phyloP scores from a whole-genome alignment of 2,797 vertebrate species.

The Schizopygopsis malacanthus region DNA sequence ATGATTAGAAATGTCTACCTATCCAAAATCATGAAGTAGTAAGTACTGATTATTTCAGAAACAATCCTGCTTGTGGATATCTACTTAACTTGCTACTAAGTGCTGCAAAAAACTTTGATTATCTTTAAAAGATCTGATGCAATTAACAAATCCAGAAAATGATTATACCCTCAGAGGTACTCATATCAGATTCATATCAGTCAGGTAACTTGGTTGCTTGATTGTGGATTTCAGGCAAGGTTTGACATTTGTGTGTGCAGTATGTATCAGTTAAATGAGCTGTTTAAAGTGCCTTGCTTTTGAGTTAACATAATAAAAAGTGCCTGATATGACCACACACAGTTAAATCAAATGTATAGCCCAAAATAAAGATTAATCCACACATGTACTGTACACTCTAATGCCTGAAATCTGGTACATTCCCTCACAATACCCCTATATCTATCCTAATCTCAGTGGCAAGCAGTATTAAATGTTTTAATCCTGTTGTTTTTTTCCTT shows the following conservation, averaged over 20 bases:
- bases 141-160: not conserved
- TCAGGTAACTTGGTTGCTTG: not conserved
- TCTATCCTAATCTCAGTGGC: slow-evolving; percentile 56
- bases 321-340: not conserved
- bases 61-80: not conserved
- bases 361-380: slow-evolving; percentile 15
- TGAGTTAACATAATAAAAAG: not conserved
- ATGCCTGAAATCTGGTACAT: slow-evolving; percentile 42
- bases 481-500: slow-evolving; percentile 49
- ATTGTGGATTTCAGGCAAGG: not conserved
- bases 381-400: slow-evolving; percentile 1
- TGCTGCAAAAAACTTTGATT: not conserved
- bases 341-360: not conserved
- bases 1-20: not conserved
- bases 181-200: not conserved
- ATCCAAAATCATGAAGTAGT: not conserved
- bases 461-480: slow-evolving; percentile 60
- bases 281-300: slow-evolving; percentile 7
- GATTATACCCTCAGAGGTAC: not conserved
- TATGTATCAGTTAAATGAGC: too few relatives aligned
- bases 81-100: not conserved
- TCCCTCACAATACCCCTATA: slow-evolving; percentile 38
- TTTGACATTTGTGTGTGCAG: not conserved
- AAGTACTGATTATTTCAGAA: not conserved
- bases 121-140: not conserved